Conservation (phyloP, 1,140 invertebrate genomes). For the Brachystomella parvula region DNA sequence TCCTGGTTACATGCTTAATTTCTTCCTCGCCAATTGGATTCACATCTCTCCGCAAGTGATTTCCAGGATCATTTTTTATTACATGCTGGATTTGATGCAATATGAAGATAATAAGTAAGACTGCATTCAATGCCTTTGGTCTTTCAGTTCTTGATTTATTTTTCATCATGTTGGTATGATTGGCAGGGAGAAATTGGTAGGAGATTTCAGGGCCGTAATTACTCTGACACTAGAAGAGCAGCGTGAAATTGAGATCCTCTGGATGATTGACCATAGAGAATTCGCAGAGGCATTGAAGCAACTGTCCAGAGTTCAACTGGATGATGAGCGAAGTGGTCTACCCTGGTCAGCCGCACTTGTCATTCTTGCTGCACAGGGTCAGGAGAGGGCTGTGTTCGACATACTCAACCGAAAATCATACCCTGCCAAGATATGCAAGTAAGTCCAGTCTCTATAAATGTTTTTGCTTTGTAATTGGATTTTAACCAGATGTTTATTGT, state of each 20-base stretch:
- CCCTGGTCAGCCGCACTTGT: conserved; percentile 2
- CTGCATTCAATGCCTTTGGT: background rate
- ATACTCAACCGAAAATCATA: background rate
- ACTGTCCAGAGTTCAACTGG: background rate
- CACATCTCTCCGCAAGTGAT: conserved; percentile 19
- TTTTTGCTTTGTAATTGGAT: background rate
- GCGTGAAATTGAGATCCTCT: background rate
- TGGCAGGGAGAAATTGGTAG: background rate
- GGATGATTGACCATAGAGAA: conserved; percentile 11
- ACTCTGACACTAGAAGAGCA: conserved; percentile 7
- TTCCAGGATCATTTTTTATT: conserved; percentile 11
- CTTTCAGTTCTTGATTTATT: no score
- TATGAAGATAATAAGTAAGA: background rate
- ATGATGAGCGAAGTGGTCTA: background rate
- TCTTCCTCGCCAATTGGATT: conserved; percentile 24
- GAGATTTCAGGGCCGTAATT: background rate
- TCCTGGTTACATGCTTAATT: conserved; percentile 32
- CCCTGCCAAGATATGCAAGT: background rate
- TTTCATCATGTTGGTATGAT: no score
- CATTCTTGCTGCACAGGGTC: background rate
- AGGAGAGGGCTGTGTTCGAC: background rate
- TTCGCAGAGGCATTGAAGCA: background rate
- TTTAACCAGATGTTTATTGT: background rate
- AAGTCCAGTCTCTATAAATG: background rate
- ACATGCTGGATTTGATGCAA: conserved; percentile 1